Base-by-base conservation (phyloP, 2,888 invertebrate species). In the Sarcophaga caerulescens region DNA sequence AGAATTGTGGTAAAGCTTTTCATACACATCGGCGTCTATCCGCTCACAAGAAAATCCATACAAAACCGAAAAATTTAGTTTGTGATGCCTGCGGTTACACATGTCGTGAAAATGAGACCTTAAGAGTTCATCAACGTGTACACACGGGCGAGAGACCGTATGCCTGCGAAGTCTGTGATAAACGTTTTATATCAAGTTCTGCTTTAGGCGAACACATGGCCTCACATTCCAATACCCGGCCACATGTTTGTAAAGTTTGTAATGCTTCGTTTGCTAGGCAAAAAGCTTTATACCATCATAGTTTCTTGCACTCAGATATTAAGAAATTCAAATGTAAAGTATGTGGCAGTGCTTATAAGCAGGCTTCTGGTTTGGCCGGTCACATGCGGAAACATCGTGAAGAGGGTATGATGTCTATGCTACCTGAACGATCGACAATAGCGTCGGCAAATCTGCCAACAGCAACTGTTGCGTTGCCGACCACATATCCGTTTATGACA, bases 141-240 rank as follows among this genome's bases (percentile, higher is more conserved):
- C 92, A 92, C 60, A 92, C 92, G 0, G 92, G 92, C 0, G 92
- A 91, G 23, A 90, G 89, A 12, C 92, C 92, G 0, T 92, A 90
- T 69, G 86, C 80, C 4, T 89, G 89, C 44, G 85, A 88, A 23
- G 84, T 87, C 19, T 89, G 89, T 25, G 76, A 85, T 17, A 89
- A 89, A 79, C 62, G 82, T 45, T 89, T 89, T 73, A 74, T 85
- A 52, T 88, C 89, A 4, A 85, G 86, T 60, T 89, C 88, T 3
- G 82, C 88, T 5, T 76, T 89, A 21, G 85, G 83, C 19, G 89
- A 89, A 62, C 89, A 89, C n/a, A 87, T 87, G 79, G 88, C 88
- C 2, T 87, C 87, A 21, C 89, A 89, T 81, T 87, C 89, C 10
- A 88, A 86, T n/a, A 89, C 87, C 17, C 85, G 89, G 17, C 89